Percentiles rank a stretch among this genome's conserved stretches.
Evolutionary conservation across 2,888 invertebrate species (phyloP).

Genomic region (Tyria jacobaeae): DNA sequence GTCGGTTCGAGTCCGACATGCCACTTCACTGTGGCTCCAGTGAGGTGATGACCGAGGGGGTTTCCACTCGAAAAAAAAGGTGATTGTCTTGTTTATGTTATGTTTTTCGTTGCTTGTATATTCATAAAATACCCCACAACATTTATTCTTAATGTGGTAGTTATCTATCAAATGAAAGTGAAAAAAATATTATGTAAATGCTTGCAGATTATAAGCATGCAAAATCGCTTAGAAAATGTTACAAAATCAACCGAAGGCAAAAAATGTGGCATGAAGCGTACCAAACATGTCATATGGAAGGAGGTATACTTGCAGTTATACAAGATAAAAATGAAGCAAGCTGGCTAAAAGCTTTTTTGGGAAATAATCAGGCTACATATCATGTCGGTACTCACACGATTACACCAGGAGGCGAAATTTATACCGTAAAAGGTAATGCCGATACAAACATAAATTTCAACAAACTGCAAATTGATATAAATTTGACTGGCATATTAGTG

Average conservation of each 20-base stretch:
- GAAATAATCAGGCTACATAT: neutral
- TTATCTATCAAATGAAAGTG: no score
- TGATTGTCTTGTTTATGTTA: no score
- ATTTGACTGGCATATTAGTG: no score
- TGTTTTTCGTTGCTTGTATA: no score
- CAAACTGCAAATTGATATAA: no score
- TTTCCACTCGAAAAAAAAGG: no score
- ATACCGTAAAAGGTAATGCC: constrained; percentile 3
- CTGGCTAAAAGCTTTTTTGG: neutral
- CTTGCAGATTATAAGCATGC: constrained; percentile 44
- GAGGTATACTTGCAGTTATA: constrained; percentile 41
- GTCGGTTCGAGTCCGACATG: no score
- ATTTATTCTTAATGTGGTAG: no score
- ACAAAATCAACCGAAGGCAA: constrained; percentile 45
- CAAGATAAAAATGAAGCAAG: constrained; percentile 26
- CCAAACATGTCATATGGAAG: constrained; percentile 54
- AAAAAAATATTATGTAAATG: no score
- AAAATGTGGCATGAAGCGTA: constrained; percentile 51
- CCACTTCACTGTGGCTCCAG: no score
- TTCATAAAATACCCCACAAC: no score
- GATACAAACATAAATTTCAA: neutral
- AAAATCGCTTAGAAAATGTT: constrained; percentile 44
- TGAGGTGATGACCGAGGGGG: no score
- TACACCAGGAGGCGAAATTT: neutral
- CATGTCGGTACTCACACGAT: constrained; percentile 2